A percentile compares a stretch with the other conserved stretches of the same genome.
Conservation (phyloP, 1,140 invertebrate genomes). For the Trachymyrmex cornetzi region DNA sequence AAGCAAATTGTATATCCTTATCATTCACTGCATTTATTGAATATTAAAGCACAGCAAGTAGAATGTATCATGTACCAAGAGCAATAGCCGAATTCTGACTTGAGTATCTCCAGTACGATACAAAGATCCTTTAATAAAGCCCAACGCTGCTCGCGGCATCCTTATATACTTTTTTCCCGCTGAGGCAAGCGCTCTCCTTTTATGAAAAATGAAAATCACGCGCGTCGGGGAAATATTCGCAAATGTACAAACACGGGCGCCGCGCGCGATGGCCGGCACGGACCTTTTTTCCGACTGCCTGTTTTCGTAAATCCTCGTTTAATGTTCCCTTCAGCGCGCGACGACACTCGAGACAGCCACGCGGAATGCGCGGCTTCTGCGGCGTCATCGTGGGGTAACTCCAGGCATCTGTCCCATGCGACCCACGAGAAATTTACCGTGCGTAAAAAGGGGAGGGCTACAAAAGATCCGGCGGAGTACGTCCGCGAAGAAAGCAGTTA, state of each 20-base stretch:
- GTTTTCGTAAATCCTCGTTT: slow-evolving; percentile 62
- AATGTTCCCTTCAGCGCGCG: slow-evolving; percentile 52
- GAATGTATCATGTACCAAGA: background rate
- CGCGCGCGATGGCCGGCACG: slow-evolving; percentile 26
- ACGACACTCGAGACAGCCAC: slow-evolving; percentile 36
- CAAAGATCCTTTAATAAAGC: slow-evolving; percentile 38
- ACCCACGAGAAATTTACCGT: slow-evolving; percentile 45
- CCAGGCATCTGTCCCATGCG: slow-evolving; percentile 29
- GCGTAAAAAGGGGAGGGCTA: slow-evolving; percentile 26
- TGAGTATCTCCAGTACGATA: background rate
- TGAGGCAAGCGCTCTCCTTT: slow-evolving; percentile 9
- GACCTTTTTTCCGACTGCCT: slow-evolving; percentile 50
- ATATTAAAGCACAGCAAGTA: background rate
- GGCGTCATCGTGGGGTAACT: slow-evolving; percentile 48
- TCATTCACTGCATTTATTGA: background rate
- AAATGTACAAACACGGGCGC: slow-evolving; percentile 31
- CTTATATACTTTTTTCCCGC: background rate
- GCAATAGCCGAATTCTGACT: background rate
- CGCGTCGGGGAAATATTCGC: slow-evolving; percentile 38
- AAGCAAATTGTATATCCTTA: background rate
- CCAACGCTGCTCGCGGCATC: background rate
- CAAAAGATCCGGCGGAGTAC: slow-evolving; percentile 19
- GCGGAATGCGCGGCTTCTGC: slow-evolving; percentile 46
- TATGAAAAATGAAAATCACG: slow-evolving; percentile 61
- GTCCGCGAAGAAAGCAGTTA: slow-evolving; percentile 44